Evolutionary conservation across 2,888 invertebrate species (phyloP).

Genomic region (Isoperla grammatica): DNA sequence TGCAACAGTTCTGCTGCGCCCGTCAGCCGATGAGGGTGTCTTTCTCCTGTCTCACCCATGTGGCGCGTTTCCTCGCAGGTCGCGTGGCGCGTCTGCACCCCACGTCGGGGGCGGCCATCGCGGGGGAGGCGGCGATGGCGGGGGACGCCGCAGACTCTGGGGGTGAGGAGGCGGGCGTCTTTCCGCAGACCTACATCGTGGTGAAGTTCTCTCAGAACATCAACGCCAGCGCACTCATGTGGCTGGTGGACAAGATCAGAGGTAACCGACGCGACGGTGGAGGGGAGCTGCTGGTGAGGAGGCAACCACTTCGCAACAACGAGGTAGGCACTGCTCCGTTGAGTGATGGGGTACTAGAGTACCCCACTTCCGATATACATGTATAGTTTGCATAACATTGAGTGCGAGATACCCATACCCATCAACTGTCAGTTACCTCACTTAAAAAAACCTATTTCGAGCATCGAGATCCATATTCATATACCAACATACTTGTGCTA

Average conservation of each 20-base stretch:
- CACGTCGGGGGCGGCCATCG: neutral
- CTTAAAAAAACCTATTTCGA: too few species aligned
- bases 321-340: too few species aligned
- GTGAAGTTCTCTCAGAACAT: constrained; percentile 46
- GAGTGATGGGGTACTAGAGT: too few species aligned
- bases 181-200: constrained; percentile 49
- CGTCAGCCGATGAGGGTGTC: too few species aligned
- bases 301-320: constrained; percentile 42
- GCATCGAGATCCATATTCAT: too few species aligned
- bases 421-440: too few species aligned
- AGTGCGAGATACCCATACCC: too few species aligned
- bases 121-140: neutral
- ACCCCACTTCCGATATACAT: too few species aligned
- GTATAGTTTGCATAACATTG: too few species aligned
- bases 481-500: too few species aligned
- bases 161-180: constrained; percentile 27
- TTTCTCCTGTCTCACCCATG: neutral
- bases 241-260: constrained; percentile 51
- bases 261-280: constrained; percentile 50
- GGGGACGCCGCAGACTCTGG: constrained; percentile 4
- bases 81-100: neutral
- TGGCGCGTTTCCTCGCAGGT: neutral
- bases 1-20: too few species aligned
- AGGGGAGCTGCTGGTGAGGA: constrained; percentile 50
- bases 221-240: constrained; percentile 46